A percentile compares a stretch with the other conserved stretches of the same genome.
phyloP scores from a whole-genome alignment of 2,888 invertebrate species.

The Pristionchus entomophagus region DNA sequence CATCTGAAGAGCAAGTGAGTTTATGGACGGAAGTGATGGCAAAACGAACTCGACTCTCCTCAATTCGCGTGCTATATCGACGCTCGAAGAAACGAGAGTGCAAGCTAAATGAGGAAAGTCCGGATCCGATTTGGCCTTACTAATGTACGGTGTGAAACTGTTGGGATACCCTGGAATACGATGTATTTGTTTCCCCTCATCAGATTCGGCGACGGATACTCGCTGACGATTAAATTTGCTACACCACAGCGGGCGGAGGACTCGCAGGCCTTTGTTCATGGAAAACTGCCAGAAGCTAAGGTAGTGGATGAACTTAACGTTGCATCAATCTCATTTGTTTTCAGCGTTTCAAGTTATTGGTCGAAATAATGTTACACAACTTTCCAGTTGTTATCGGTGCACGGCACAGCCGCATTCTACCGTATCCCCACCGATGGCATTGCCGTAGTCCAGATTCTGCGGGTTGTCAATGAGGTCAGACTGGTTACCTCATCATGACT shows the following conservation, averaged over 20 bases:
- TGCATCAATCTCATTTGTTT: too few relatives aligned
- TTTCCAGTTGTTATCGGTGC: conserved; percentile 38
- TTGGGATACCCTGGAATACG: too few relatives aligned
- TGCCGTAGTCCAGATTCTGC: conserved; percentile 58
- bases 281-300: conserved; percentile 27
- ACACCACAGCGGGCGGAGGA: conserved; percentile 50
- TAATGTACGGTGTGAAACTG: too few relatives aligned
- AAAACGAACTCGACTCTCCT: too few relatives aligned
- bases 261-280: neutral
- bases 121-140: too few relatives aligned
- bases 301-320: neutral
- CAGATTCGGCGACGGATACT: conserved; percentile 71
- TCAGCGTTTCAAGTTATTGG: neutral
- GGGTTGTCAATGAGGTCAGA: conserved; percentile 60
- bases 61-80: too few relatives aligned
- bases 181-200: too few relatives aligned
- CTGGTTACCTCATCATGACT: too few relatives aligned
- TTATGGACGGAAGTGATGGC: too few relatives aligned
- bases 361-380: neutral
- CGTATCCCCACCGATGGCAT: conserved; percentile 31
- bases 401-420: conserved; percentile 39
- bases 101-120: too few relatives aligned
- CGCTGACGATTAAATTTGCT: conserved; percentile 64
- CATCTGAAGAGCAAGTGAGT: conserved; percentile 71
- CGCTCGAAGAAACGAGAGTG: too few relatives aligned